Evolutionary conservation across 2,888 invertebrate genomes (phyloP).

Genomic region (Pseudanteris insignis): DNA sequence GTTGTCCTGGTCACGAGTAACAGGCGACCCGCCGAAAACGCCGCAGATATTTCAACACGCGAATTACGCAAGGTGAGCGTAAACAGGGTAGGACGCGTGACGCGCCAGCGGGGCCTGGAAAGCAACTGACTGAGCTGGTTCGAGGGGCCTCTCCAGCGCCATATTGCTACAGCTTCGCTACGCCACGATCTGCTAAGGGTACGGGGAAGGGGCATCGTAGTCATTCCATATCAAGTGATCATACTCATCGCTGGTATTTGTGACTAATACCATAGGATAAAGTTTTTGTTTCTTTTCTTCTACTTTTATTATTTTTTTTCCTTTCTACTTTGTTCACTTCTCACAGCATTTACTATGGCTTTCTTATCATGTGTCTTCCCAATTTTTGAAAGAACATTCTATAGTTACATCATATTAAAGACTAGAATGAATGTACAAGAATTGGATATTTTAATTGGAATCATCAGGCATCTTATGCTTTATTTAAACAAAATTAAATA

Average conservation of each 20-base stretch:
- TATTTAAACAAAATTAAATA: no score
- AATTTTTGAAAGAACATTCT: no score
- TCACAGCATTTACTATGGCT: no score
- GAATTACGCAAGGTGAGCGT: conserved; percentile 25
- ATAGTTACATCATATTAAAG: no score
- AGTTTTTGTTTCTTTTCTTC: conserved; percentile 4
- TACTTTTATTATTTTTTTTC: conserved; percentile 1
- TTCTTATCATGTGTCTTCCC: no score
- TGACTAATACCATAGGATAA: conserved; percentile 29
- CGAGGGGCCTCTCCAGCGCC: conserved; percentile 56
- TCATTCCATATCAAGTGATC: conserved; percentile 34
- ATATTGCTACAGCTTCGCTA: conserved; percentile 49
- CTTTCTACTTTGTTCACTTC: neutral
- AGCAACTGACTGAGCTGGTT: conserved; percentile 55
- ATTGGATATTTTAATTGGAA: no score
- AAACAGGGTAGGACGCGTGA: conserved; percentile 44
- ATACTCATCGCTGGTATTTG: conserved; percentile 29
- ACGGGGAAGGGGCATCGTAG: conserved; percentile 23
- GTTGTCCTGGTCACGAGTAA: neutral
- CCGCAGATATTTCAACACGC: conserved; percentile 14
- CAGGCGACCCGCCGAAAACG: conserved; percentile 6
- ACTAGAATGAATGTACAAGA: no score
- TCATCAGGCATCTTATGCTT: no score
- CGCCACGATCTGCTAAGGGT: conserved; percentile 26
- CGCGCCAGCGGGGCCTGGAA: conserved; percentile 62